Base-by-base conservation (phyloP, 92 coral and sea anemone species). In the Paramuricea clavata region DNA sequence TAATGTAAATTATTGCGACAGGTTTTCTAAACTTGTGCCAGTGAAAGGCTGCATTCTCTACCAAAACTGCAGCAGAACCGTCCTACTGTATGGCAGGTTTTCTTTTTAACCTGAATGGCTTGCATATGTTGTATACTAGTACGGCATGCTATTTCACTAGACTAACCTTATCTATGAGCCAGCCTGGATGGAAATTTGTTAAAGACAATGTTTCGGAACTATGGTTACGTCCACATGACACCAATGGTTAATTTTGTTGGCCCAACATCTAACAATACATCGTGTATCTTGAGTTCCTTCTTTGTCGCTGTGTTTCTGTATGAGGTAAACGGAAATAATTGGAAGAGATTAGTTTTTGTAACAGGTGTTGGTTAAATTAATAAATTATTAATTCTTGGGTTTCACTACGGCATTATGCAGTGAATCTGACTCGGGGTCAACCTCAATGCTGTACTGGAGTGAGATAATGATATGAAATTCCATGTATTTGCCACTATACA, bases 241-340 rank as follows among this genome's bases (percentile, higher is more conserved):
- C 89, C 85, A n/a, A 80, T 59, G n/a, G 85, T 86, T 26, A 86
- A 49, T 27, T 86, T 68, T 82, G 33, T 23, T 61, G 89, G 89
- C 44, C 75, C 78, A 47, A 83, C 35, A 59, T 83, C 80, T 26
- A 83, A 28, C 81, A 83, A 43, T 8, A 83, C 81, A 10, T 83
- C 34, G 43, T 69, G 12, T 2, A 68, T 16, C 56, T 39, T 42
- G 0, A 69, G 47, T 52, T 42, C 80, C 17, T 21, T 27, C 74
- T 43, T 30, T 36, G 12, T 39, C 21, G 80, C 68, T 43, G 33
- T 83, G n/a, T 83, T 83, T 21, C 87, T 47, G 19, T 32, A n/a
- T 33, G 31, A 36, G n/a, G 31, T 19, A 35, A 61, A 61, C 28
- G 22, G 8, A 6, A 54, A 0, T 32, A 16, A 35, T n/a, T 43